A percentile compares a stretch with the other conserved stretches of the same genome.
Conservation (phyloP, 2,797 vertebrate genomes). For the Xiphorhynchus erythropygius region DNA sequence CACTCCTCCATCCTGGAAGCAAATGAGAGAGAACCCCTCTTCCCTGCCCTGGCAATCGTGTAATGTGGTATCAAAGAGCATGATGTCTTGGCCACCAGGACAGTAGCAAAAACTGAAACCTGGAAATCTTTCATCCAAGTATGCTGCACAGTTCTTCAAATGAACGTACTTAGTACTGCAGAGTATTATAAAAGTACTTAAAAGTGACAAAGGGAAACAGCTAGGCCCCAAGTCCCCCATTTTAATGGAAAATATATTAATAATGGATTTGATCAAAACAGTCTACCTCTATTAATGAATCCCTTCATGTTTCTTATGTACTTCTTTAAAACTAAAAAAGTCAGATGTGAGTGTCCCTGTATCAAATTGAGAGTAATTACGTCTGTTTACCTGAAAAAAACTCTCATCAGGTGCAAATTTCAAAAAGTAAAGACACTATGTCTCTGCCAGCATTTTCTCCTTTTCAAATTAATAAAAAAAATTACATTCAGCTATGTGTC, state of each 20-base stretch:
- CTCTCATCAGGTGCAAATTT: neutral
- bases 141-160: neutral
- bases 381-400: neutral
- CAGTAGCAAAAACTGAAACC: neutral
- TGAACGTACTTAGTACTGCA: neutral
- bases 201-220: neutral
- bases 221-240: neutral
- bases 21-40: neutral
- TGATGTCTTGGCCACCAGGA: neutral
- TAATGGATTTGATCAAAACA: neutral
- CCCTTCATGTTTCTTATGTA: neutral
- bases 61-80: neutral
- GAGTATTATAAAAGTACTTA: neutral
- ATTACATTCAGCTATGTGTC: conserved; percentile 55
- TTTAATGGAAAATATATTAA: neutral
- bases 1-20: neutral
- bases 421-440: neutral
- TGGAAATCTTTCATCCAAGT: neutral
- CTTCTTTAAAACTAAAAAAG: neutral
- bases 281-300: neutral
- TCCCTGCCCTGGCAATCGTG: neutral
- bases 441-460: neutral
- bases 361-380: neutral
- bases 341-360: neutral
- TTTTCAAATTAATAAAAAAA: conserved; percentile 24